Evolutionary conservation across 2,888 invertebrate genomes (phyloP).

Genomic region (Ichneumoninae sp.): DNA sequence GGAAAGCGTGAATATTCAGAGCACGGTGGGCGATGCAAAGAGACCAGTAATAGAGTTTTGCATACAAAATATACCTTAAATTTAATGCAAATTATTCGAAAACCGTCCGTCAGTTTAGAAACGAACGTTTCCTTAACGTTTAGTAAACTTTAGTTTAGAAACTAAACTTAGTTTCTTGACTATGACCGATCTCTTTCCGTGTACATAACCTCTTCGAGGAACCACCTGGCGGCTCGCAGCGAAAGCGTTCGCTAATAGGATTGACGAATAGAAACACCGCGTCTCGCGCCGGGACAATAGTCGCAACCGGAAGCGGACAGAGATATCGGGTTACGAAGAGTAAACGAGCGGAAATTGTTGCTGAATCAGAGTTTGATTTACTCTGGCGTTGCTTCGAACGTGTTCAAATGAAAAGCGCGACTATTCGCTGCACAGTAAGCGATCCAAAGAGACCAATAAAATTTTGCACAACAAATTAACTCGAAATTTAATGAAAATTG

Average conservation of each 20-base stretch:
- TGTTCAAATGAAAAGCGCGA: neutral
- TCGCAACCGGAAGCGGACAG: constrained; percentile 10
- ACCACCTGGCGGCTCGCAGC: neutral
- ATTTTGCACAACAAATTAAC: neutral
- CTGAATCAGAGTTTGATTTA: constrained; percentile 43
- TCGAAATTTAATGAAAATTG: neutral
- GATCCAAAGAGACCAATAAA: neutral
- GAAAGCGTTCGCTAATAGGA: neutral
- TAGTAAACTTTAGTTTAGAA: too few relatives aligned
- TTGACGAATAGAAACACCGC: neutral
- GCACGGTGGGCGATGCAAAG: too few relatives aligned
- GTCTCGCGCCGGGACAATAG: neutral
- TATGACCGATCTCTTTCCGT: too few relatives aligned
- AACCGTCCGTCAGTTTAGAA: too few relatives aligned
- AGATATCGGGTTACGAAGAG: constrained; percentile 14
- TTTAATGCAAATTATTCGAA: too few relatives aligned
- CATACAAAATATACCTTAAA: too few relatives aligned
- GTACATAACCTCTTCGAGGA: neutral
- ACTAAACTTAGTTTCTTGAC: too few relatives aligned
- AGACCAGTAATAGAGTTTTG: too few relatives aligned
- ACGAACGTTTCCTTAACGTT: too few relatives aligned
- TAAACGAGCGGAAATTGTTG: constrained; percentile 62
- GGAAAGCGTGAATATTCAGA: too few relatives aligned
- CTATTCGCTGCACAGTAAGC: neutral
- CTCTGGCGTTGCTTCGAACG: constrained; percentile 16